Evolutionary conservation across 2,113 vertebrate species (phyloP), one percentile per base, ranked within the genome.

Genomic region (Naja naja): DNA sequence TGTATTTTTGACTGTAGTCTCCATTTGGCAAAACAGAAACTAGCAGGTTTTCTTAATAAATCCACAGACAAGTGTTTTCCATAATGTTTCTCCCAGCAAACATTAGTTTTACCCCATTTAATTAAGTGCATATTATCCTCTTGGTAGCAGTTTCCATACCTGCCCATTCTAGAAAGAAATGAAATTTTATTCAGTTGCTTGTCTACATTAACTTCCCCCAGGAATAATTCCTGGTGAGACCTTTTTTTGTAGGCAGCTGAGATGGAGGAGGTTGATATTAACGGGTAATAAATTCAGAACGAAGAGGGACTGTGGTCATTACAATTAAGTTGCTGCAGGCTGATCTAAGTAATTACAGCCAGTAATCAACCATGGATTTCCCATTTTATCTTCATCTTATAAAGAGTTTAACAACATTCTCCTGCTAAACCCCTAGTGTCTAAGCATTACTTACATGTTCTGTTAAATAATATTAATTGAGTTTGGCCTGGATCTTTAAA

Each of bases 331-430:
- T 34, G 39, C 85, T 54, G 54, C 39, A 45, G 30, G 69, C 85
- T 91, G 53, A 56, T 88, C 60, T 54, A 81, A 52, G 89, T 55
- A 91, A 90, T 87, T 64, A 52, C 74, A 60, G 54, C 10, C 11
- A 55, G 45, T 90, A 90, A 92, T 89, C 23, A 54, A 45, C 92
- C 88, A 11, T 86, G 43, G 23, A 27, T 34, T 87, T 87, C 25
- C 88, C 64, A 90, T 87, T 93, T 81, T 93, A 87, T 86, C 89
- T 53, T 92, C 27, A 30, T 81, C 74, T 87, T 64, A 85, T 27
- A 45, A 86, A n/a, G 27, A 11, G n/a, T 49, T 52, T 90, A 16
- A 25, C 85, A 27, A 30, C 23, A 39, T 86, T 53, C 47, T 53
- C n/a, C n/a, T 93, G 54, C 92, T 45, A 86, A 90, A 55, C 45